phyloP scores from a whole-genome alignment of 2,888 invertebrate species.

The Athalia circularis region DNA sequence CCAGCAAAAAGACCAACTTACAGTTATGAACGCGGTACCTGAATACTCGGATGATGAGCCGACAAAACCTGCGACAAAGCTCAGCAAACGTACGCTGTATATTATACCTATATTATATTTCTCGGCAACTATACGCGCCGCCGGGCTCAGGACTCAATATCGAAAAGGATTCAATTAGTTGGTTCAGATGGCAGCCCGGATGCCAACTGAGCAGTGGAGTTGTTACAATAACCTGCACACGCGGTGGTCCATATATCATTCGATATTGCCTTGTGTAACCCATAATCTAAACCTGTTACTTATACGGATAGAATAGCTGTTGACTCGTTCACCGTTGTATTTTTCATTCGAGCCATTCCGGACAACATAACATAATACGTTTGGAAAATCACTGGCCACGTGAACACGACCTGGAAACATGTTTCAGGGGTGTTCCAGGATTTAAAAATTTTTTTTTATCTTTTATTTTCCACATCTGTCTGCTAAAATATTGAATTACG shows the following conservation, averaged over 20 bases:
- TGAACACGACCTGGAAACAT: background rate
- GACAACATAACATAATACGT: background rate
- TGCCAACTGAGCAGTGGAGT: constrained; percentile 43
- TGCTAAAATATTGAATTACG: too few species aligned
- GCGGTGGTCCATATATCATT: constrained; percentile 43
- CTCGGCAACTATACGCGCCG: background rate
- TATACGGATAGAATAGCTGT: constrained; percentile 36
- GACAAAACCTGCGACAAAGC: constrained; percentile 8
- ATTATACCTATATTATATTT: background rate
- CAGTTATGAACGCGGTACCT: background rate
- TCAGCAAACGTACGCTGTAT: background rate
- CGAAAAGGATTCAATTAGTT: constrained; percentile 44
- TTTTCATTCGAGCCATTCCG: constrained; percentile 13
- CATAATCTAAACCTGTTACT: constrained; percentile 45
- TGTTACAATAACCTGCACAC: constrained; percentile 45
- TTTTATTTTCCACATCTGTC: background rate
- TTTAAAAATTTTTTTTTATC: too few species aligned
- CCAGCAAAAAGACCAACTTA: too few species aligned
- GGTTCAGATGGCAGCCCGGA: constrained; percentile 42
- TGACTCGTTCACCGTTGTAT: constrained; percentile 35
- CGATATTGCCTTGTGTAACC: constrained; percentile 43
- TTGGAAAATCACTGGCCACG: constrained; percentile 24
- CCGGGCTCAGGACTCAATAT: constrained; percentile 33
- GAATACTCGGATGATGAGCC: background rate
- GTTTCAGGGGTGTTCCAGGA: background rate